Evolutionary conservation across 2,888 invertebrate species (phyloP).

Genomic region (Campaea margaritaria): DNA sequence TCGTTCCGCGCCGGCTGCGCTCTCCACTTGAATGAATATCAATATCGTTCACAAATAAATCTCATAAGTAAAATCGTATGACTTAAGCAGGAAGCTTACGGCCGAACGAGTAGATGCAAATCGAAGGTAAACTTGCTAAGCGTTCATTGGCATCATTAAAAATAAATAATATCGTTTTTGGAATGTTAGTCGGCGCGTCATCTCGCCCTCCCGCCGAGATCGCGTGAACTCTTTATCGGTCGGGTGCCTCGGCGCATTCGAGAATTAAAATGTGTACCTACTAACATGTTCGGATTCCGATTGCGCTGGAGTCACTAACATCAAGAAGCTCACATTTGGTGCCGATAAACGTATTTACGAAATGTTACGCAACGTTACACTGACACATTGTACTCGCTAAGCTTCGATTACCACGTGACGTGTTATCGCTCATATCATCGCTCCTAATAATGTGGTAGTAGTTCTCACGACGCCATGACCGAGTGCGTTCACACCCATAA

Average conservation of each 20-base stretch:
- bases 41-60: conserved; percentile 55
- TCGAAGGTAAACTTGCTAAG: conserved; percentile 75
- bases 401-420: conserved; percentile 70
- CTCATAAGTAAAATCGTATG: conserved; percentile 42
- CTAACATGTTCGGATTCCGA: conserved; percentile 10
- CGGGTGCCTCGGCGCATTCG: conserved; percentile 51
- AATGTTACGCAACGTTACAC: conserved; percentile 59
- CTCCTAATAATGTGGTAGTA: conserved; percentile 63
- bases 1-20: conserved; percentile 50
- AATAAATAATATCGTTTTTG: conserved; percentile 77
- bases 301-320: conserved; percentile 13
- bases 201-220: conserved; percentile 77
- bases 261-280: conserved; percentile 27
- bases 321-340: conserved; percentile 34
- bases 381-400: conserved; percentile 56
- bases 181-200: conserved; percentile 73
- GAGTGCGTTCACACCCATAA: conserved; percentile 77
- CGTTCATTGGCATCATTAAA: conserved; percentile 80
- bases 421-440: conserved; percentile 62
- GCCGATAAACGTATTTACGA: conserved; percentile 42
- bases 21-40: conserved; percentile 58
- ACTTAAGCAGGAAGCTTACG: conserved; percentile 57
- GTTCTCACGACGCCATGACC: conserved; percentile 72
- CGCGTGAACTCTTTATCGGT: conserved; percentile 78
- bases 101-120: conserved; percentile 59